phyloP scores from a whole-genome alignment of 2,888 invertebrate species.

The Drosophila nr. perissopoda region DNA sequence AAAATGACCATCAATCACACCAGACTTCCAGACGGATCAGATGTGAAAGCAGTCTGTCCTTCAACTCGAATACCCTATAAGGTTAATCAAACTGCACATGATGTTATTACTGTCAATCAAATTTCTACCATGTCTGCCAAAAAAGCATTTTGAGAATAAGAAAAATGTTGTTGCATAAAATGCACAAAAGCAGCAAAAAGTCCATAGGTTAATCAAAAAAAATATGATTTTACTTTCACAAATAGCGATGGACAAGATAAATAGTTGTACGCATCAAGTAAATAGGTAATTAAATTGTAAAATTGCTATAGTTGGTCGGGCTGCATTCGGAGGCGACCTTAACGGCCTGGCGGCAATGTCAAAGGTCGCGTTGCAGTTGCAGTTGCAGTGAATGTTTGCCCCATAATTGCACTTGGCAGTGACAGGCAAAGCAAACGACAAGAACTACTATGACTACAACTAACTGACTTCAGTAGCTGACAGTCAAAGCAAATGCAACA shows the following conservation, averaged over 20 bases:
- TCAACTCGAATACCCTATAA: background rate
- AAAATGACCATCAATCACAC: background rate
- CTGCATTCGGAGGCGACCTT: background rate
- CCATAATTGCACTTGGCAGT: constrained; percentile 79
- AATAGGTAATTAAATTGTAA: constrained; percentile 57
- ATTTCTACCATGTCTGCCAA: background rate
- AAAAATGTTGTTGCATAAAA: background rate
- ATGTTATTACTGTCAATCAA: constrained; percentile 2
- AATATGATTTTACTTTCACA: constrained; percentile 19
- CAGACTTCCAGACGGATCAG: background rate
- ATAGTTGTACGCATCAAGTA: constrained; percentile 40
- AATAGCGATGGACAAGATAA: constrained; percentile 12
- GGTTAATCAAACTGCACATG: background rate
- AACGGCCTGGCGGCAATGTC: constrained; percentile 56
- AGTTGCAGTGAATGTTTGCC: constrained; percentile 62
- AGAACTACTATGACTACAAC: constrained; percentile 22
- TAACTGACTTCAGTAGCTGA: constrained; percentile 52
- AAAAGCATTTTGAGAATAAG: background rate
- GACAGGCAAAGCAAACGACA: constrained; percentile 45
- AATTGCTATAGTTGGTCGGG: constrained; percentile 5
- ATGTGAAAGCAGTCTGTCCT: background rate
- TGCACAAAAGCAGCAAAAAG: background rate
- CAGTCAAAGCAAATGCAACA: constrained; percentile 59
- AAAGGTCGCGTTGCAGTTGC: constrained; percentile 56
- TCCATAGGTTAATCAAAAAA: constrained; percentile 35